Evolutionary conservation across 2,888 invertebrate genomes (phyloP).

Genomic region (Drosophila anceps): DNA sequence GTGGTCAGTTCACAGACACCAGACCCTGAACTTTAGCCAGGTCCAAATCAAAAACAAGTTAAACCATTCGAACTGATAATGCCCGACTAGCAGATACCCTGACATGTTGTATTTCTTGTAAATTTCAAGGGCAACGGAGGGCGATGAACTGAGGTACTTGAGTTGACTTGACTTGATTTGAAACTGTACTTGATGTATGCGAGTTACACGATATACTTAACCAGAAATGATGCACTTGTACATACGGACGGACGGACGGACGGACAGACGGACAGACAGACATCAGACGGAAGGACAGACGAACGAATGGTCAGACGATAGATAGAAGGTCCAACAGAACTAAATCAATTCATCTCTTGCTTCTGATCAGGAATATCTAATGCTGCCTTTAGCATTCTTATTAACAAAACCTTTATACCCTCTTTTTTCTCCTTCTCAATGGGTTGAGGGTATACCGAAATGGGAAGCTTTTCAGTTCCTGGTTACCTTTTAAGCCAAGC

Average conservation of each 20-base stretch:
- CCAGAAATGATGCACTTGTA: background rate
- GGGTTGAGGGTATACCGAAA: background rate
- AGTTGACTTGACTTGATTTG: background rate
- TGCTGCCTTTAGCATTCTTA: too few species aligned
- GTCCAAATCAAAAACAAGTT: background rate
- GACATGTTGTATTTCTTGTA: background rate
- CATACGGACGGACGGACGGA: background rate
- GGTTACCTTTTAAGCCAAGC: conserved; percentile 5
- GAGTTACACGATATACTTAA: background rate
- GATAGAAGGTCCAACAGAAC: background rate
- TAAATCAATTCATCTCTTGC: background rate
- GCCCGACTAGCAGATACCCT: background rate
- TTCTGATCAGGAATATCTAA: background rate
- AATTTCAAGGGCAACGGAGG: background rate
- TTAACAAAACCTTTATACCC: background rate
- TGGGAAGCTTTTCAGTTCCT: conserved; percentile 3
- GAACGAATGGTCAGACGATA: background rate
- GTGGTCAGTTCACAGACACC: conserved; percentile 46
- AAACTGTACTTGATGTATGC: background rate
- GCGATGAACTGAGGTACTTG: background rate
- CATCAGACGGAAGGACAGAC: too few species aligned
- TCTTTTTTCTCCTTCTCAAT: background rate
- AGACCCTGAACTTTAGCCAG: conserved; percentile 42
- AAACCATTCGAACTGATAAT: background rate
- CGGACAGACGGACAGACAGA: background rate